Percentiles rank a stretch among this genome's conserved stretches.
These are phyloP conservation scores for Stomatorhinus walkeri DNA, from an alignment of 2,797 vertebrate species.

Conservation along the genomic window DNA sequence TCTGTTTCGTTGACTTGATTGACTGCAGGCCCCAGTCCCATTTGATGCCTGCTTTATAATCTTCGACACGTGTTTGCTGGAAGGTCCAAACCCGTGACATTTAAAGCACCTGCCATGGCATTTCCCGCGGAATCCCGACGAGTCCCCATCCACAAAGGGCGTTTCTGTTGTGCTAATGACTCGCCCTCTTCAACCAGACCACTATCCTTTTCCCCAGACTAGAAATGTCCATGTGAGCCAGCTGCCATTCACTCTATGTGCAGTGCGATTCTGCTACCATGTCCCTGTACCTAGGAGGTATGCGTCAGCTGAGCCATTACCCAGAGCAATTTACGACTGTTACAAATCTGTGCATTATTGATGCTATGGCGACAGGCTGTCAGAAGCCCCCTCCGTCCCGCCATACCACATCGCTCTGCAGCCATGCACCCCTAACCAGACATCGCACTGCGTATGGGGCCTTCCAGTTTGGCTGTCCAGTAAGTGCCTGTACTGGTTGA, in stretches of 20 bases:
- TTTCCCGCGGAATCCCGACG: conserved; percentile 16
- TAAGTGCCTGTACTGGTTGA: background rate
- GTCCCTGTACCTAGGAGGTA: background rate
- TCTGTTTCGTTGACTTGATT: background rate
- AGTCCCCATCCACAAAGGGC: conserved; percentile 18
- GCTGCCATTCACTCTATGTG: background rate
- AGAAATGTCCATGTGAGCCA: background rate
- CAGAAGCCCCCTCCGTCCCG: background rate
- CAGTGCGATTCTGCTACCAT: background rate
- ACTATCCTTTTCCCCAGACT: background rate
- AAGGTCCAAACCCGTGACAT: conserved; percentile 25
- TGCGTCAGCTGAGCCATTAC: background rate
- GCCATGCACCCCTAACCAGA: background rate
- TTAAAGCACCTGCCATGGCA: conserved; percentile 27
- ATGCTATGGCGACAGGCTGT: background rate
- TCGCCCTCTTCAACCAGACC: conserved; percentile 16
- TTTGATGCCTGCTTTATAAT: background rate
- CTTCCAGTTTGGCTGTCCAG: background rate
- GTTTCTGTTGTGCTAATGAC: conserved; percentile 26
- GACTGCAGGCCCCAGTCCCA: conserved; percentile 24
- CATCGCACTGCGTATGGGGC: background rate
- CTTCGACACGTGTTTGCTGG: background rate
- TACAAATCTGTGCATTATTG: conserved; percentile 9
- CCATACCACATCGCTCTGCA: background rate
- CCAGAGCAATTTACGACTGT: background rate